Base-by-base conservation (phyloP, 1,140 invertebrate genomes). In the Samia ricini region DNA sequence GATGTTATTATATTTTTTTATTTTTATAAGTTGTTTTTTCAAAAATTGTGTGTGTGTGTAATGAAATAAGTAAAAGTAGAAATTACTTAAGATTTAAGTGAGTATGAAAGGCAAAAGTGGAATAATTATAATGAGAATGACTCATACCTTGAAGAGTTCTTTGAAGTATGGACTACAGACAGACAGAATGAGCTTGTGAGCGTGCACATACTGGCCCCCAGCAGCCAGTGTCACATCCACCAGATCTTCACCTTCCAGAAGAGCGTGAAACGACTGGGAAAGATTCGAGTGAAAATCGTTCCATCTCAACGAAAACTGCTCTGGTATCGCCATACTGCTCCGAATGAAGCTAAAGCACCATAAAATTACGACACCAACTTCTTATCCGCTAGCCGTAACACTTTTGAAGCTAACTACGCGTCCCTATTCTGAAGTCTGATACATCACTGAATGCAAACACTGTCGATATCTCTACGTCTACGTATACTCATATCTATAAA, bases 251-350 rank as follows among this genome's bases (percentile, higher is more conserved):
- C 93, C 92, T 81, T 93, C 93, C 76, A 91, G 81, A 64, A 94
- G 88, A 59, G 92, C 92, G 83, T 94, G 93, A 80, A 94, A 93
- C 71, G 94, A 93, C 79, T 93, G 92, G 58, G 93, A 93, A 73
- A 96, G 93, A 81, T 95, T 96, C 64, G 93, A 93, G 81, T 95
- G 94, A 92, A 96, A 96, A 88, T 96, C 95, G 91, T 96, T 96
- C 95, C 95, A 96, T 84, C 95, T 92, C 80, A 96, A 91, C 86
- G 95, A 96, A 92, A 96, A 96, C 85, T 95, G 95, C 91, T 96
- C 89, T 29, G 86, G 77, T 74, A 87, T 79, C 72, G 85, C 82
- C 87, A 89, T 89, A 63, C 72, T 69, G 61, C 68, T 76, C 69
- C 76, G 69, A 76, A 71, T 71, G 78, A 77, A 69, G 61, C 66